Conservation (phyloP, 2,888 invertebrate genomes). For the Agrilus cyanescens region DNA sequence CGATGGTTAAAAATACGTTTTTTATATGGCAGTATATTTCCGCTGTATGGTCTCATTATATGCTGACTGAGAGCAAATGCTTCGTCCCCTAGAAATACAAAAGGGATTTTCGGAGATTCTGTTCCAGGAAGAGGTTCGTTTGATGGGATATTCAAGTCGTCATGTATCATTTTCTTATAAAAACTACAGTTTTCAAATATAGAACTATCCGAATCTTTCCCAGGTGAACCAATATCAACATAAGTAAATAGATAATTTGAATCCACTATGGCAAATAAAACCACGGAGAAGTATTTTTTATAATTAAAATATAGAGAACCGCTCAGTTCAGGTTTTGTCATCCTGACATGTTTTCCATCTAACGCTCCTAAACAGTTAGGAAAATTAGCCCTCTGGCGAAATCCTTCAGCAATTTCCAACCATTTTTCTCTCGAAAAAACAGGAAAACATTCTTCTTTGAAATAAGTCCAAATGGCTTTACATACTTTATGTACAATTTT, state of each 20-base stretch:
- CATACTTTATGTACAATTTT: constrained; percentile 19
- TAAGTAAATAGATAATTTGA: neutral
- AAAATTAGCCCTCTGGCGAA: constrained; percentile 12
- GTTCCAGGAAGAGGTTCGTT: neutral
- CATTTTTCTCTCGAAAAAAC: constrained; percentile 14
- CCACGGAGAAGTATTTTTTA: constrained; percentile 3
- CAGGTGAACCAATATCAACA: neutral
- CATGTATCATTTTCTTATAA: neutral
- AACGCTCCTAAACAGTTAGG: constrained; percentile 10
- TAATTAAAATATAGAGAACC: constrained; percentile 7
- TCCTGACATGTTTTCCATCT: too few species aligned
- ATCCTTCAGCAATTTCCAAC: constrained; percentile 13
- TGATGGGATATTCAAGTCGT: neutral
- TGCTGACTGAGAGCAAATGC: neutral
- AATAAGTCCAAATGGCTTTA: constrained; percentile 16
- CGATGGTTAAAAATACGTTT: constrained; percentile 3
- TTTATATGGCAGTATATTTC: neutral
- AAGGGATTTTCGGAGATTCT: neutral
- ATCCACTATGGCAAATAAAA: constrained; percentile 3
- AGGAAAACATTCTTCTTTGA: constrained; percentile 16
- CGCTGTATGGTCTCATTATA: neutral
- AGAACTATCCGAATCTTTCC: neutral
- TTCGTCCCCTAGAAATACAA: constrained; percentile 1
- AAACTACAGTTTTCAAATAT: constrained; percentile 1
- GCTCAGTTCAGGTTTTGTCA: constrained; percentile 2